A percentile compares a stretch with the other conserved stretches of the same genome.
These are phyloP conservation scores for Cosmia pyralina DNA, from an alignment of 2,888 invertebrate genomes.

Conservation along the genomic window DNA sequence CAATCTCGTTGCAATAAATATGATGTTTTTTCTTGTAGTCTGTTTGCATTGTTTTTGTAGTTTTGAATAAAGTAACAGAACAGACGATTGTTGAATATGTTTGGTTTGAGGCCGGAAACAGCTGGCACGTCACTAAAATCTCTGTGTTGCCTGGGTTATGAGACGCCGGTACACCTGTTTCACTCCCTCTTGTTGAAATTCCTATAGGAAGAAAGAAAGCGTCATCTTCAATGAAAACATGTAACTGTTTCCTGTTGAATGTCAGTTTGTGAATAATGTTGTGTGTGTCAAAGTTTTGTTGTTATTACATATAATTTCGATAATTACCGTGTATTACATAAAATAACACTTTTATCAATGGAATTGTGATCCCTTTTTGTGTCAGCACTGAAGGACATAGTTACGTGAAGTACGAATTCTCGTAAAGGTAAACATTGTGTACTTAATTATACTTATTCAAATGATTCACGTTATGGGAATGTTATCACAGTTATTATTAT, in stretches of 20 bases:
- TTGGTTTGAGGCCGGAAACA: constrained; percentile 67
- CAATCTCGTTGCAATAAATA: background rate
- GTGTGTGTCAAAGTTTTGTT: constrained; percentile 88
- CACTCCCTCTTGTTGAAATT: constrained; percentile 54
- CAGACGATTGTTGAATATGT: background rate
- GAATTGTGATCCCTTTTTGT: constrained; percentile 71
- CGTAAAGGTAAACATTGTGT: constrained; percentile 75
- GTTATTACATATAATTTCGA: constrained; percentile 81
- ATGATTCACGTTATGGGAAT: constrained; percentile 88
- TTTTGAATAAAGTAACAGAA: background rate
- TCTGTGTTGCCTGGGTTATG: constrained; percentile 55
- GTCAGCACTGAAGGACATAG: constrained; percentile 60
- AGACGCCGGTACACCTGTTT: constrained; percentile 73
- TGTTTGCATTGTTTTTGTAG: background rate
- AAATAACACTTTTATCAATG: constrained; percentile 79
- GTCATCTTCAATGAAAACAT: constrained; percentile 53
- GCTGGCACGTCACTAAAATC: constrained; percentile 72
- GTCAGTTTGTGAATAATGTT: constrained; percentile 80
- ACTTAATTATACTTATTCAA: constrained; percentile 74
- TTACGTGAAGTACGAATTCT: constrained; percentile 66
- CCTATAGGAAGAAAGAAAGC: constrained; percentile 54
- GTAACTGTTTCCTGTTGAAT: constrained; percentile 72
- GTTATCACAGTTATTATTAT: constrained; percentile 81
- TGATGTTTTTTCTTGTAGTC: background rate
- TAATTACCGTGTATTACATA: constrained; percentile 73